Conservation (phyloP, 2,113 vertebrate species). For the Archilochus colubris region DNA sequence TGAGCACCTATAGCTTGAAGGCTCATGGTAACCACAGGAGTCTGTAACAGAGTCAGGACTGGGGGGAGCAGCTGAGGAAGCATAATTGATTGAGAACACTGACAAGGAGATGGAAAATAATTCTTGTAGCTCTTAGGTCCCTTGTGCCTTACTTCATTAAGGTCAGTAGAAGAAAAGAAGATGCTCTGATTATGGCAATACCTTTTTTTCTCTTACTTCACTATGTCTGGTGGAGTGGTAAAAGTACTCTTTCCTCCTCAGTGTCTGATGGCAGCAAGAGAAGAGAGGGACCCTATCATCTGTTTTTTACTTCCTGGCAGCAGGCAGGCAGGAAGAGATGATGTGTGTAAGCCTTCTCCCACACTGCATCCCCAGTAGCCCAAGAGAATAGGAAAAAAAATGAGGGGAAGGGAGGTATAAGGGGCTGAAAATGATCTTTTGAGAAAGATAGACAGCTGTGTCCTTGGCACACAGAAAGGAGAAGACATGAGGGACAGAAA, state of each 20-base stretch:
- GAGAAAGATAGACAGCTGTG: rapidly evolving
- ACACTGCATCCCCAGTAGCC: neutral
- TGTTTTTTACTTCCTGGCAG: neutral
- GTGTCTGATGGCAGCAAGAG: neutral
- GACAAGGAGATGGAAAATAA: neutral
- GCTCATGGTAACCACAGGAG: rapidly evolving
- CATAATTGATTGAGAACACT: neutral
- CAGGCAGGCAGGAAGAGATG: neutral
- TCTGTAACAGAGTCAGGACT: neutral
- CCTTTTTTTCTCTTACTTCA: neutral
- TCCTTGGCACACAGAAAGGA: neutral
- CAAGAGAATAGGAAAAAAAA: neutral
- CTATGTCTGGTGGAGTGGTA: neutral
- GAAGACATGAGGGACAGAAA: neutral
- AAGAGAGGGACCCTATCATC: neutral
- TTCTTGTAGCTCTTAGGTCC: neutral
- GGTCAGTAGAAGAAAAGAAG: neutral
- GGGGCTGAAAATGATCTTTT: neutral
- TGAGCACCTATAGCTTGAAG: neutral
- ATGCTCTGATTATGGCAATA: neutral
- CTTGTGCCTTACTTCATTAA: neutral
- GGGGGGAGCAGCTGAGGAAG: neutral
- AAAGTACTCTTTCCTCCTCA: neutral
- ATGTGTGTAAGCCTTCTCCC: neutral
- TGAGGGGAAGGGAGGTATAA: neutral